Percentiles rank a stretch among this genome's conserved stretches.
phyloP scores from a whole-genome alignment of 2,113 vertebrate genomes.

The Axis porcinus region DNA sequence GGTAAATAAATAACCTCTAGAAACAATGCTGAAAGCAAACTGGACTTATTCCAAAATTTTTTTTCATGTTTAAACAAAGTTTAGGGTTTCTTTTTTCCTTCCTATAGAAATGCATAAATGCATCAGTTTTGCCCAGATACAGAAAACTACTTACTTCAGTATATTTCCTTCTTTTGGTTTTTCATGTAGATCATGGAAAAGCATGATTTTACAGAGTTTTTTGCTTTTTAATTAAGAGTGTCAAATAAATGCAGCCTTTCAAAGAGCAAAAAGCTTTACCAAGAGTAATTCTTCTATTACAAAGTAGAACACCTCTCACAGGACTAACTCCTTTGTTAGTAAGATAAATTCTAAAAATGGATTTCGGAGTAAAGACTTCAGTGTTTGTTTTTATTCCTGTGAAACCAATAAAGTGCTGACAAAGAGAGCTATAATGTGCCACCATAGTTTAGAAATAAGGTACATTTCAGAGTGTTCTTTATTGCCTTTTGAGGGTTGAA shows the following conservation, averaged over 20 bases:
- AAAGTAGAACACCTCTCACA: slow-evolving; percentile 5
- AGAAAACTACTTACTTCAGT: slow-evolving; percentile 50
- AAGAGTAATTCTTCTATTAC: slow-evolving; percentile 24
- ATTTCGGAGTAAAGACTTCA: slow-evolving; percentile 33
- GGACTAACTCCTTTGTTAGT: slow-evolving; percentile 26
- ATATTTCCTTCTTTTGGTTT: slow-evolving; percentile 57
- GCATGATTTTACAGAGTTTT: not conserved
- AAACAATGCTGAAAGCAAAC: slow-evolving; percentile 53
- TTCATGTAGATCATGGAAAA: not conserved
- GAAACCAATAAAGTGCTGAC: slow-evolving; percentile 32
- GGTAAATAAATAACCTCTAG: slow-evolving; percentile 52
- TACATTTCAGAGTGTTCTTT: not conserved
- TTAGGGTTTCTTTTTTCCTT: slow-evolving; percentile 55
- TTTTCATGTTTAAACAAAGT: slow-evolving; percentile 61
- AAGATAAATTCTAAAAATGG: slow-evolving; percentile 11
- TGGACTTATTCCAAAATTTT: slow-evolving; percentile 57
- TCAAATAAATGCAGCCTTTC: slow-evolving; percentile 9
- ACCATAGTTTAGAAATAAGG: not conserved
- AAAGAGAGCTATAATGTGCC: not conserved
- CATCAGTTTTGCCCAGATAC: slow-evolving; percentile 41
- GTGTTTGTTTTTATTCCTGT: slow-evolving; percentile 35
- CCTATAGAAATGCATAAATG: slow-evolving; percentile 53
- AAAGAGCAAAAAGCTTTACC: not conserved
- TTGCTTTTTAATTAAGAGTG: not conserved
- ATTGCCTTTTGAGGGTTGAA: not conserved